phyloP scores from a whole-genome alignment of 2,888 invertebrate genomes.

The Leptopterna dolabrata region DNA sequence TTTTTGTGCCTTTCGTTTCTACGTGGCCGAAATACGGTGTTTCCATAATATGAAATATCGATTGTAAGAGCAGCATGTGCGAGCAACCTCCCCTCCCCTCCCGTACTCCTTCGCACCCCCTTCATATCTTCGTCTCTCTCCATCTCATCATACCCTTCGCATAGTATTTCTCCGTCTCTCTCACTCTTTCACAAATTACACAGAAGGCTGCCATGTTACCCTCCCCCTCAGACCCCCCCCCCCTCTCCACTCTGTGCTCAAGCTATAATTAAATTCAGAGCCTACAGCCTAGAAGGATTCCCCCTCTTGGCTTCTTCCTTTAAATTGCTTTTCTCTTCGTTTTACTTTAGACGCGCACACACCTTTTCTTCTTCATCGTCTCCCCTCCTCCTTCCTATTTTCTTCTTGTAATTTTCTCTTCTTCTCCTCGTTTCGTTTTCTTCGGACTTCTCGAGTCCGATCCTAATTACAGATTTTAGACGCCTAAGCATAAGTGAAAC shows the following conservation, averaged over 20 bases:
- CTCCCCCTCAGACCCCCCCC: constrained; percentile 15
- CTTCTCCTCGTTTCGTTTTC: not conserved
- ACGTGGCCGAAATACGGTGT: constrained; percentile 60
- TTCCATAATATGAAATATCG: constrained; percentile 61
- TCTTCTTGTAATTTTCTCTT: not conserved
- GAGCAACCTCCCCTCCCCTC: constrained; percentile 10
- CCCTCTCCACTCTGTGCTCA: too few relatives aligned
- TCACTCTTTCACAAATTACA: constrained; percentile 60
- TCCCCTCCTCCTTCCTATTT: not conserved
- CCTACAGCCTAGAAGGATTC: constrained; percentile 38
- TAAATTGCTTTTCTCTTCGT: constrained; percentile 59
- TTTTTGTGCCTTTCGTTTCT: constrained; percentile 29
- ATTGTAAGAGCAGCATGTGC: constrained; percentile 59
- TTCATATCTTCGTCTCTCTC: not conserved
- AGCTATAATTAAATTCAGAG: constrained; percentile 60
- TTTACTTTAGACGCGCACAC: constrained; percentile 51
- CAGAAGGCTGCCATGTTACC: constrained; percentile 46
- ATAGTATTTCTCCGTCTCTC: constrained; percentile 13
- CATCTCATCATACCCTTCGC: constrained; percentile 3
- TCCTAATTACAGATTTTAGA: constrained; percentile 59
- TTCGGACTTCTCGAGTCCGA: constrained; percentile 39
- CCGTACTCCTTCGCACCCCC: constrained; percentile 10
- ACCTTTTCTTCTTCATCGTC: constrained; percentile 36
- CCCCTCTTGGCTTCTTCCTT: constrained; percentile 46
- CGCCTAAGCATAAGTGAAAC: not conserved